Evolutionary conservation across 2,113 vertebrate genomes (phyloP).

Genomic region (Hirundichthys speculiger): DNA sequence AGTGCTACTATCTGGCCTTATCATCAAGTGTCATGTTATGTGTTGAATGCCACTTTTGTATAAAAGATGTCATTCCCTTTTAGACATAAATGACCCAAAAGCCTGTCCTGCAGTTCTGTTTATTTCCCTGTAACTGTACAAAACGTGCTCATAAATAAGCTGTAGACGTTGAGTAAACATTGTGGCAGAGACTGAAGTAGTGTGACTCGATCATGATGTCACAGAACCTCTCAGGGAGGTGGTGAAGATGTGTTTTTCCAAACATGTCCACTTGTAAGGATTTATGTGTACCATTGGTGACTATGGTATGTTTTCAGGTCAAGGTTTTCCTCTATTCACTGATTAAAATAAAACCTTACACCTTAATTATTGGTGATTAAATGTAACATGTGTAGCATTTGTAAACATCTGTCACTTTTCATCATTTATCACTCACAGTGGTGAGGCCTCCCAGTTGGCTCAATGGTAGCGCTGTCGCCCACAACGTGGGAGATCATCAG

Average conservation of each 20-base stretch:
- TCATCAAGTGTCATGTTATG: conserved; percentile 32
- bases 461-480: no score
- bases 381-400: no score
- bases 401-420: no score
- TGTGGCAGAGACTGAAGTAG: neutral
- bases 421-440: no score
- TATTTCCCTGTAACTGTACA: neutral
- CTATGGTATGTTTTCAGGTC: no score
- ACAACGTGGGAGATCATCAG: no score
- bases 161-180: conserved; percentile 1
- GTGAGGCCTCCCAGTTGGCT: no score
- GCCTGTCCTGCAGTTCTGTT: neutral
- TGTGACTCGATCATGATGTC: neutral
- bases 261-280: neutral
- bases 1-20: conserved; percentile 19
- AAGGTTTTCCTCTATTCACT: no score
- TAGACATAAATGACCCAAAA: neutral
- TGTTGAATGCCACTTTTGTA: conserved; percentile 17
- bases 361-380: no score
- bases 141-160: conserved; percentile 5
- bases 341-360: no score
- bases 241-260: neutral
- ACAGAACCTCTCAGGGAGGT: neutral
- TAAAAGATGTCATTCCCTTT: conserved; percentile 21
- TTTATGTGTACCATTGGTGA: no score